A percentile compares a stretch with the other conserved stretches of the same genome.
These are phyloP conservation scores for Thereva unica DNA, from an alignment of 2,888 invertebrate species.

Conservation along the genomic window DNA sequence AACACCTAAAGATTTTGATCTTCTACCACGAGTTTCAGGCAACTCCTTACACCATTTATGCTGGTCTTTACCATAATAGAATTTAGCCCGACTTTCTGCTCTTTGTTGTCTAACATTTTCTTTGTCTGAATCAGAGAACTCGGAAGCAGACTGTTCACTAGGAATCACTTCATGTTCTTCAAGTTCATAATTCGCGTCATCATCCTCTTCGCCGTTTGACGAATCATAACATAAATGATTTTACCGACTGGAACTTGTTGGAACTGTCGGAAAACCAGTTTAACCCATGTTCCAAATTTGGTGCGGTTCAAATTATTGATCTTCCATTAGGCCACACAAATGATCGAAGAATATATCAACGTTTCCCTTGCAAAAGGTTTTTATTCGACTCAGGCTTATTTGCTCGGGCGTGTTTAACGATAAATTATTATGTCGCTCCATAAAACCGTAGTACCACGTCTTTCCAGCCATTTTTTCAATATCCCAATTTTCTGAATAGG, in stretches of 20 bases:
- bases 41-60: too few relatives aligned
- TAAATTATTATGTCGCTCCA: slow-evolving; percentile 32
- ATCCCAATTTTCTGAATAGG: slow-evolving; percentile 22
- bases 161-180: too few relatives aligned
- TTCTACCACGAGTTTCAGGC: too few relatives aligned
- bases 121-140: too few relatives aligned
- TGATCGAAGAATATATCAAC: slow-evolving; percentile 28
- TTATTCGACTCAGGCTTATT: not conserved
- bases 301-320: not conserved
- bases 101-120: too few relatives aligned
- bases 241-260: slow-evolving; percentile 30
- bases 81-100: too few relatives aligned
- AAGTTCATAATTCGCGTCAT: too few relatives aligned
- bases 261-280: slow-evolving; percentile 37
- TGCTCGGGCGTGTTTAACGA: slow-evolving; percentile 34
- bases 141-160: too few relatives aligned
- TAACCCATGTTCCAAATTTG: slow-evolving; percentile 38
- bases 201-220: too few relatives aligned
- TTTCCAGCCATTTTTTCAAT: not conserved
- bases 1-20: too few relatives aligned
- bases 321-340: slow-evolving; percentile 6
- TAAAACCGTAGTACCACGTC: slow-evolving; percentile 36
- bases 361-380: slow-evolving; percentile 39
- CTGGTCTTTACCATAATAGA: too few relatives aligned
- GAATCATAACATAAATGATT: too few relatives aligned